These are phyloP conservation scores for Orius laevigatus DNA, from an alignment of 1,140 invertebrate species.

Conservation along the genomic window DNA sequence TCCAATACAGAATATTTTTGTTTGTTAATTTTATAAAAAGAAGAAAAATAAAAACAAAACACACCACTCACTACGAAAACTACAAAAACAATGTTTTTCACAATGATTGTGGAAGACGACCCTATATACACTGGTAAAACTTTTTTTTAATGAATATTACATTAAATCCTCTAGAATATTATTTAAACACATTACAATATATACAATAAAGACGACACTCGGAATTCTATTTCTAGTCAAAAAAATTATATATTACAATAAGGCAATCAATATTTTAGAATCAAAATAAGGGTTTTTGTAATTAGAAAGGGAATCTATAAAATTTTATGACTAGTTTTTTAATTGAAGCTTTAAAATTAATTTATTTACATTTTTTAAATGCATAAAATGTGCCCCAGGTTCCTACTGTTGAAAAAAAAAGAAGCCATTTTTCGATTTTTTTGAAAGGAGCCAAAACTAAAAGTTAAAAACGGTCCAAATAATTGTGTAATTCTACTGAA, in stretches of 20 bases:
- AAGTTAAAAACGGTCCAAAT: too few relatives aligned
- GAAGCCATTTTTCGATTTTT: too few relatives aligned
- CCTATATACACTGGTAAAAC: conserved; percentile 8
- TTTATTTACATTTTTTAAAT: not conserved
- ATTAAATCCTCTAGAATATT: conserved; percentile 1
- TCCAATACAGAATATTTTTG: not conserved
- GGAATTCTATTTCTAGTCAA: not conserved
- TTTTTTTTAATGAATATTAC: not conserved
- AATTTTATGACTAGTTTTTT: not conserved
- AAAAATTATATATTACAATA: conserved; percentile 12
- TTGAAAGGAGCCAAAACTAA: too few relatives aligned
- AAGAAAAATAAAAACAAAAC: not conserved
- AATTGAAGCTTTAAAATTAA: not conserved
- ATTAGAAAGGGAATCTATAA: not conserved
- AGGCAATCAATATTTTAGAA: conserved; percentile 13
- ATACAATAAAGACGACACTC: conserved; percentile 5
- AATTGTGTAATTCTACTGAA: too few relatives aligned
- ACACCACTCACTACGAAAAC: conserved; percentile 2
- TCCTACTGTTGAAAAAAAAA: too few relatives aligned
- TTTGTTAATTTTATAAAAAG: conserved; percentile 1
- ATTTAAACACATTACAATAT: conserved; percentile 11
- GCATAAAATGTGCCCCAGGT: not conserved
- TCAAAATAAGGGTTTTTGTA: conserved; percentile 4
- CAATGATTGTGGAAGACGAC: conserved; percentile 15
- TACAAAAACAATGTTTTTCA: conserved; percentile 7